These are phyloP conservation scores for Microctenopoma steveboyesi DNA, from an alignment of 2,797 vertebrate species.

Conservation along the genomic window DNA sequence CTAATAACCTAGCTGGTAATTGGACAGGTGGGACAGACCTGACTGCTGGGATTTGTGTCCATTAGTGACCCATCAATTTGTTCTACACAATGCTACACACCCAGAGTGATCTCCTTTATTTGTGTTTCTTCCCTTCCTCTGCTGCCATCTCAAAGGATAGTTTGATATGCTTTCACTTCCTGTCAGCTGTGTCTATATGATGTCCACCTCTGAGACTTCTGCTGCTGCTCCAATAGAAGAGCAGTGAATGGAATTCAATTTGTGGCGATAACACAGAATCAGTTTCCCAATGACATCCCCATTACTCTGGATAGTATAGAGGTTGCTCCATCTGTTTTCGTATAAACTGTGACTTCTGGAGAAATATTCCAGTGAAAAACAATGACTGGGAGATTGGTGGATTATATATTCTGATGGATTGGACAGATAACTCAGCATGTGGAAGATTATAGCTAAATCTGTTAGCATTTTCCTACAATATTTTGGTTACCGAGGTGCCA, in stretches of 20 bases:
- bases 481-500: background rate
- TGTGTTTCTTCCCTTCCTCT: constrained; percentile 1
- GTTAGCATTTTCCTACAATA: background rate
- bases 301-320: background rate
- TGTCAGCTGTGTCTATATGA: background rate
- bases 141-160: background rate
- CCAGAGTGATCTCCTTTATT: background rate
- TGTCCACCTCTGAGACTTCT: constrained; percentile 1
- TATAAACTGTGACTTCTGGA: background rate
- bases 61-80: background rate
- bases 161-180: constrained; percentile 1
- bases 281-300: background rate
- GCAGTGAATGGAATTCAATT: background rate
- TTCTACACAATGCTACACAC: background rate
- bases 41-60: constrained; percentile 3
- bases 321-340: background rate
- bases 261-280: background rate
- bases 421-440: background rate
- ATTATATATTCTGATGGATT: background rate
- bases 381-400: background rate
- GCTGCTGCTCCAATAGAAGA: background rate
- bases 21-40: background rate
- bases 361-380: background rate
- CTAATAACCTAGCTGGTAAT: background rate
- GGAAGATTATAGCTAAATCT: background rate